Percentiles rank a stretch among this genome's conserved stretches.
phyloP scores from a whole-genome alignment of 2,888 invertebrate genomes.

The Cepaea hortensis region DNA sequence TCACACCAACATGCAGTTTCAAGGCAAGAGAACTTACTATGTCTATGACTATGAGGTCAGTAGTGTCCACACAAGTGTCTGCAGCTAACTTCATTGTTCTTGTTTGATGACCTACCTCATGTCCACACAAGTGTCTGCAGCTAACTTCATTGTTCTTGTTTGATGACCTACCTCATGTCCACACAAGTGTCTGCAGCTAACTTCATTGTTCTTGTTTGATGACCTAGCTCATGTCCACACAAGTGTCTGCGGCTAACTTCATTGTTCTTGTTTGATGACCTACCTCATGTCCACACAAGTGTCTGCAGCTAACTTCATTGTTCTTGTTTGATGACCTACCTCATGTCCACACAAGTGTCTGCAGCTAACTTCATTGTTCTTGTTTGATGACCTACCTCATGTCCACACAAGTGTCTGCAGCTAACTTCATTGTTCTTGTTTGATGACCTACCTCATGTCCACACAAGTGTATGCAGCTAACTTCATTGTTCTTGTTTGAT shows the following conservation, averaged over 20 bases:
- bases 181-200: neutral
- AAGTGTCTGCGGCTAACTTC: neutral
- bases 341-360: neutral
- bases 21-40: slow-evolving; percentile 67
- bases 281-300: neutral
- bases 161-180: too few species aligned
- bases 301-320: neutral
- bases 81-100: neutral
- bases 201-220: neutral
- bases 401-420: neutral
- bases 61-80: neutral
- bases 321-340: too few species aligned
- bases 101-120: too few species aligned
- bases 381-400: too few species aligned
- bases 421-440: neutral
- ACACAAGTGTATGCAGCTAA: neutral
- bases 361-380: neutral
- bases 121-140: neutral
- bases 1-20: slow-evolving; percentile 83
- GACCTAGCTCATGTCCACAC: too few species aligned
- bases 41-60: slow-evolving; percentile 63
- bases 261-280: neutral
- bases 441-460: too few species aligned
- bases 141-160: neutral
- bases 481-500: neutral